Conservation (phyloP, 2,113 vertebrate genomes). For the Microtus richardsoni region DNA sequence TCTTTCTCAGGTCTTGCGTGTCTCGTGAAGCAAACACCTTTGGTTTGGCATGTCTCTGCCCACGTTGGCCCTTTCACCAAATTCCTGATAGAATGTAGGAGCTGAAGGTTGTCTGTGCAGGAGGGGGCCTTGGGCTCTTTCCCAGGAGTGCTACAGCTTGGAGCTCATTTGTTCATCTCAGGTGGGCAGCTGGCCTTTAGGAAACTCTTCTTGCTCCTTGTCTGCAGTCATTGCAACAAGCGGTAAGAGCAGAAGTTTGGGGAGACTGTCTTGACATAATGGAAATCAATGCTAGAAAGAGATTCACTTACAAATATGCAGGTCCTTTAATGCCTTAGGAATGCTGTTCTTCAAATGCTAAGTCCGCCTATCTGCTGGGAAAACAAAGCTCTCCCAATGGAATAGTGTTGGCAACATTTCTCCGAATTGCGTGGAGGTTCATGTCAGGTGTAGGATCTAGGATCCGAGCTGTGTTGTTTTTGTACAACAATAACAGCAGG, state of each 20-base stretch:
- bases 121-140: neutral
- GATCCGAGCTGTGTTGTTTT: slow-evolving; percentile 10
- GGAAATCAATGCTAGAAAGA: slow-evolving; percentile 76
- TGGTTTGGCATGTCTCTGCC: neutral
- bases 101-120: neutral
- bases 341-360: slow-evolving; percentile 19
- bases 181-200: neutral
- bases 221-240: slow-evolving; percentile 52
- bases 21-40: neutral
- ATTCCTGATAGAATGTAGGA: neutral
- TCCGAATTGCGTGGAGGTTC: neutral
- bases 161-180: neutral
- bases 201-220: neutral
- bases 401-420: slow-evolving; percentile 48
- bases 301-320: slow-evolving; percentile 60
- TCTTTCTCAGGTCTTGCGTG: accelerated
- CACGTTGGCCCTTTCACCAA: neutral
- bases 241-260: slow-evolving; percentile 38
- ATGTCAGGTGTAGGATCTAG: neutral
- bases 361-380: slow-evolving; percentile 51
- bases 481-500: neutral
- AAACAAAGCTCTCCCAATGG: neutral
- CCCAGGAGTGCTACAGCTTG: neutral
- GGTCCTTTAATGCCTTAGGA: slow-evolving; percentile 38
- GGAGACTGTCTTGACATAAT: slow-evolving; percentile 52